Base-by-base conservation (phyloP, 2,113 vertebrate species). In the Capricornis sumatraensis region DNA sequence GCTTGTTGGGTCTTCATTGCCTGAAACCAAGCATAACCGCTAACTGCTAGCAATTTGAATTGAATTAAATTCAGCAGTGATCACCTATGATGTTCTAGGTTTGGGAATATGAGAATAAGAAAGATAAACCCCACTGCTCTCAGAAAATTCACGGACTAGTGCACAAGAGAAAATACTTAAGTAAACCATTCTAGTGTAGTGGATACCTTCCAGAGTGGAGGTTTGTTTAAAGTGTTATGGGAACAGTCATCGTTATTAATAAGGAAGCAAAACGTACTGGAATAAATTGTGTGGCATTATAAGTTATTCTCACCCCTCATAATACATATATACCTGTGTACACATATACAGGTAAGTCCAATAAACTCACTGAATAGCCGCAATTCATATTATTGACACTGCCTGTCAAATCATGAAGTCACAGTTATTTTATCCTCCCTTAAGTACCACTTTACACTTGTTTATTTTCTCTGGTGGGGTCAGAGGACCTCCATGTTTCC, bases 381-480 rank as follows among this genome's bases (percentile, higher is more conserved):
- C 84, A 62, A 9, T 87, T 62, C 86, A 12, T 36, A 33, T 50
- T 92, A 94, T 79, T 94, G 86, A 84, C 62, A 53, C 27, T 83
- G 52, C 25, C 95, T 89, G 91, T 83, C 57, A 87, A 36, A 67
- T 57, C 17, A 21, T 47, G 43, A 93, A 86, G 91, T 94, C 89
- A 84, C 89, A 95, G 95, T 88, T 94, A 74, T 84, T 92, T 91
- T 87, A 86, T 58, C 62, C 84, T 81, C 64, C 47, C 11, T 13
- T 90, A 97, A 97, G 97, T 79, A 87, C 96, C 86, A 97, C 97
- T 98, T 98, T 81, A 71, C 52, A 6, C 52, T 96, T 93, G 94
- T 98, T 98, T 98, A 97, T 98, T 98, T 98, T 98, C 93, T 94
- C 96, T 97, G 82, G 50, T 94, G 45, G 83, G 97, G 97, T 98